These are phyloP conservation scores for Panzeria rudis DNA, from an alignment of 2,888 invertebrate species.

Conservation along the genomic window DNA sequence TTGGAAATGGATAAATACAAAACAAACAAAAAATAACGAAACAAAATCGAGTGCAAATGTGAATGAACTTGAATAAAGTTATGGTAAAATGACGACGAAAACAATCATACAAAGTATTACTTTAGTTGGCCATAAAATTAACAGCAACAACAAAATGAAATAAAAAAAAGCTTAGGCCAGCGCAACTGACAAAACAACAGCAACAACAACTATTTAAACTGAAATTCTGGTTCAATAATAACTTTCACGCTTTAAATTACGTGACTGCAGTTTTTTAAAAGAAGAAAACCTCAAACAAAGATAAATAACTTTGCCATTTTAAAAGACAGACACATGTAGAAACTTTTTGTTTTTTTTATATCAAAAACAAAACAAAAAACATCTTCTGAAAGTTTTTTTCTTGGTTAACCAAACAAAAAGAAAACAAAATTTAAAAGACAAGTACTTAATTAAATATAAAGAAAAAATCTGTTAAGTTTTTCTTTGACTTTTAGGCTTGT, in stretches of 20 bases:
- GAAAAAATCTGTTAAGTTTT: constrained; percentile 11
- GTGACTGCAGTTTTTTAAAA: constrained; percentile 72
- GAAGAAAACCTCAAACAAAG: constrained; percentile 50
- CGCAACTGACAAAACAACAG: constrained; percentile 58
- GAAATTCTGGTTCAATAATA: constrained; percentile 74
- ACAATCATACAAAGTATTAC: constrained; percentile 57
- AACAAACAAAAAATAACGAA: constrained; percentile 53
- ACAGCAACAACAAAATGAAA: constrained; percentile 37
- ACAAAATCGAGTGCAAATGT: constrained; percentile 80
- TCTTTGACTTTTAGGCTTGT: not conserved
- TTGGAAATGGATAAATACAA: constrained; percentile 44
- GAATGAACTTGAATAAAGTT: constrained; percentile 78
- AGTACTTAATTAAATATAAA: constrained; percentile 35
- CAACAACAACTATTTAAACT: constrained; percentile 53
- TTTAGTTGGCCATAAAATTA: constrained; percentile 65
- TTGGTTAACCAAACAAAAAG: constrained; percentile 12
- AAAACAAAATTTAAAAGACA: constrained; percentile 28
- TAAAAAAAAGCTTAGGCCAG: constrained; percentile 71
- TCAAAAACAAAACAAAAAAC: constrained; percentile 8
- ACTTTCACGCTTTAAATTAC: constrained; percentile 76
- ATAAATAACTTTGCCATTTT: constrained; percentile 61
- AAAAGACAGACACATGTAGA: constrained; percentile 40
- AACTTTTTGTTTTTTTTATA: constrained; percentile 27
- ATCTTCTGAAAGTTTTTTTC: constrained; percentile 60
- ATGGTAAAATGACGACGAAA: constrained; percentile 65